Base-by-base conservation (phyloP, 1,140 invertebrate species). In the Monomorium pharaonis region DNA sequence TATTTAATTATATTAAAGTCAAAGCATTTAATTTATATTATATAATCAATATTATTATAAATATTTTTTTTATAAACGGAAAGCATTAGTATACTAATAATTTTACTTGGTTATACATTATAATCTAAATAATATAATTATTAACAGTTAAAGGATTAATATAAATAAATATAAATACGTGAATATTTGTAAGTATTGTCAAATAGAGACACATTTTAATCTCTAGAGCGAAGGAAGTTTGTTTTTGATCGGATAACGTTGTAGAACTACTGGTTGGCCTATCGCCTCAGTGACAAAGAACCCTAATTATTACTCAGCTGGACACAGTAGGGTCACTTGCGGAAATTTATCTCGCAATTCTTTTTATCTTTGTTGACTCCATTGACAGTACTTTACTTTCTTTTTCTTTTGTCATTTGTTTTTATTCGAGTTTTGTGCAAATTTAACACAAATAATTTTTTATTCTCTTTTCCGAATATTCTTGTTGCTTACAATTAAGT, bases 231-330 rank as follows among this genome's bases (percentile, higher is more conserved):
- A 56, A 44, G 47, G 70, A 87, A 89, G 88, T 90, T 90, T 87
- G 88, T 87, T 89, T 87, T 89, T 81, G 88, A 89, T 90, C 60
- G 58, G 42, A 30, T 47, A 49, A 37, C 44, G 81, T 80, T 81
- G 85, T 56, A 51, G 47, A 58, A 87, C 65, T 27, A 51, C 51
- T 67, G 24, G 44, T 65, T 81, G 56, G 56, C 65, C 58, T 72
- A 62, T 54, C 37, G 37, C 49, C 33, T 42, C 47, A 54, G 74
- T 85, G 88, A 89, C 89, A 62, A 90, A 90, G 76, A 85, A 70
- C 75, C 54, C 69, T 90, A 89, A 89, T 90, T 90, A 90, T 90
- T 88, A 84, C 69, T 87, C 69, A 81, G 75, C 47, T 81, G 88
- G 60, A 87, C 63, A 67, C 76, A 75, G 78, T 54, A 60, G 18